These are phyloP conservation scores for Eupithecia centaureata DNA, from an alignment of 2,888 invertebrate species.

Conservation along the genomic window DNA sequence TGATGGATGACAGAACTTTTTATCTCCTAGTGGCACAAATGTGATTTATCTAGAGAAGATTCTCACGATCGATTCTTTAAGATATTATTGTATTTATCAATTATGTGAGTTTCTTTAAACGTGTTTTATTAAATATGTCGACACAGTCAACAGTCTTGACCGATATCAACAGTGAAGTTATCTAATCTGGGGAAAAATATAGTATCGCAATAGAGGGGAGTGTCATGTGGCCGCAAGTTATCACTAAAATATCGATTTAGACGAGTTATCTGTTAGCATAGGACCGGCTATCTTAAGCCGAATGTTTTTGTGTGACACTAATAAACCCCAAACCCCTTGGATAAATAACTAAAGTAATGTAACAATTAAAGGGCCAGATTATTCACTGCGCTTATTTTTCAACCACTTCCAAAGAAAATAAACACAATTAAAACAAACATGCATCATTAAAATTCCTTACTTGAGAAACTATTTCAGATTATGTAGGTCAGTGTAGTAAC, in stretches of 20 bases:
- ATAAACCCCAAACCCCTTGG: background rate
- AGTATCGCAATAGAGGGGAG: constrained; percentile 14
- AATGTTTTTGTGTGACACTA: background rate
- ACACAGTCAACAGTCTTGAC: constrained; percentile 41
- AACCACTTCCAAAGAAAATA: constrained; percentile 7
- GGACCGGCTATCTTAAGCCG: background rate
- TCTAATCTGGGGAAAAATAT: constrained; percentile 16
- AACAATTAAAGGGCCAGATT: background rate
- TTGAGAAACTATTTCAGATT: constrained; percentile 25
- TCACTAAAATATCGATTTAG: constrained; percentile 6
- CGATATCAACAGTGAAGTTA: constrained; percentile 24
- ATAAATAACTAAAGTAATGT: background rate
- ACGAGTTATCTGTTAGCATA: constrained; percentile 19
- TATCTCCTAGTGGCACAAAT: constrained; percentile 52
- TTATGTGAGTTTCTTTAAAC: constrained; percentile 41
- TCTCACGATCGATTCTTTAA: constrained; percentile 56
- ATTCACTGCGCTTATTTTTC: background rate
- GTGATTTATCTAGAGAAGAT: constrained; percentile 50
- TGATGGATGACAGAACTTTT: constrained; percentile 33
- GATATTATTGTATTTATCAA: constrained; percentile 41
- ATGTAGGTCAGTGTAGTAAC: constrained; percentile 39
- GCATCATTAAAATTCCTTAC: constrained; percentile 10
- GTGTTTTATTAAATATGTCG: constrained; percentile 39
- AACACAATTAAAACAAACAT: constrained; percentile 13
- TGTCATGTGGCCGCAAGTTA: constrained; percentile 2